These are phyloP conservation scores for Euproctis similis DNA, from an alignment of 2,888 invertebrate species.

Conservation along the genomic window DNA sequence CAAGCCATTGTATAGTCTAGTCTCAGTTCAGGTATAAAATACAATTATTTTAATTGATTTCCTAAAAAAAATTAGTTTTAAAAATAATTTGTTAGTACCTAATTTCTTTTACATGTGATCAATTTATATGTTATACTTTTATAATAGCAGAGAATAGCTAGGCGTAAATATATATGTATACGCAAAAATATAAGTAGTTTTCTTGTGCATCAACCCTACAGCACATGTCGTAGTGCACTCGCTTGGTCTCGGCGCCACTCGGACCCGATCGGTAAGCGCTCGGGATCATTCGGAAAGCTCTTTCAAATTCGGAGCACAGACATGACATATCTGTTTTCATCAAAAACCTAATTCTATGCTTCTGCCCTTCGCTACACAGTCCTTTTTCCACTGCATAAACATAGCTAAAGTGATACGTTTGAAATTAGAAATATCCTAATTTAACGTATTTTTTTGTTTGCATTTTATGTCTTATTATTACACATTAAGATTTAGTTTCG, in stretches of 20 bases:
- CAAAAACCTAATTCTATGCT: constrained; percentile 24
- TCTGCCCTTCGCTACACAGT: constrained; percentile 20
- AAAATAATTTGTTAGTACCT: no score
- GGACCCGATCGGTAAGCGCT: constrained; percentile 72
- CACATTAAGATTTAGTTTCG: constrained; percentile 29
- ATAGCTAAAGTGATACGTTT: constrained; percentile 53
- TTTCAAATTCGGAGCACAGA: constrained; percentile 62
- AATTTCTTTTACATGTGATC: no score
- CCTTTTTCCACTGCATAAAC: constrained; percentile 18
- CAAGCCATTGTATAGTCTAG: no score
- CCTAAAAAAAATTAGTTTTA: no score
- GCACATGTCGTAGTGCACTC: constrained; percentile 63
- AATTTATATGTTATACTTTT: no score
- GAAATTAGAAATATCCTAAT: constrained; percentile 70
- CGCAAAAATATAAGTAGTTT: constrained; percentile 30
- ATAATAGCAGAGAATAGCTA: no score
- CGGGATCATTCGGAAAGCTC: constrained; percentile 64
- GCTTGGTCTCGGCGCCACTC: constrained; percentile 68
- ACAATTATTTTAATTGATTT: no score
- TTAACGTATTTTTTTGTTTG: constrained; percentile 33
- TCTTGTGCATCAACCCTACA: constrained; percentile 47
- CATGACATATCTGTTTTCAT: constrained; percentile 56
- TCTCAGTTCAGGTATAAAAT: no score
- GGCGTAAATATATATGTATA: no score
- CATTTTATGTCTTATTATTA: constrained; percentile 28